Evolutionary conservation across 2,888 invertebrate species (phyloP).

Genomic region (Tetropium fuscum): DNA sequence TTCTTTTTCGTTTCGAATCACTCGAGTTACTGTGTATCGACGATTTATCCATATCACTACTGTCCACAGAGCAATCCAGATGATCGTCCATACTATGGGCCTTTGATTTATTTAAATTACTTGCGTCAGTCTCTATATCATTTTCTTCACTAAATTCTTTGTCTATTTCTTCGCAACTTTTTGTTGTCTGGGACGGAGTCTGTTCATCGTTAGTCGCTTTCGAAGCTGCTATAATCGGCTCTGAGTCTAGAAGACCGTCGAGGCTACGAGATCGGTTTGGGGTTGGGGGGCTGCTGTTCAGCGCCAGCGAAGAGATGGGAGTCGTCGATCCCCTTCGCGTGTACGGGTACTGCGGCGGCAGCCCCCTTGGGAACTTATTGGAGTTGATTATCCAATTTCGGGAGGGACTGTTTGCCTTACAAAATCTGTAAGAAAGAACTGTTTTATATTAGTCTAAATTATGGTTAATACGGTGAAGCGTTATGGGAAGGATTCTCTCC

Average conservation of each 20-base stretch:
- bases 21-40: conserved; percentile 71
- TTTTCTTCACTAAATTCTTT: conserved; percentile 47
- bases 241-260: conserved; percentile 71
- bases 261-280: conserved; percentile 73
- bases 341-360: conserved; percentile 63
- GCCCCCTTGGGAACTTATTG: conserved; percentile 54
- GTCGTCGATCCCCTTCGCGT: conserved; percentile 64
- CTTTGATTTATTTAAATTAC: conserved; percentile 48
- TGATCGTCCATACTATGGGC: conserved; percentile 49
- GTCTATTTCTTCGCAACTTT: conserved; percentile 60
- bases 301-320: conserved; percentile 60
- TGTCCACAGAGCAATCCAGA: conserved; percentile 49
- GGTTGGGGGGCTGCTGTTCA: conserved; percentile 43
- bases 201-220: conserved; percentile 47
- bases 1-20: conserved; percentile 77
- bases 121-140: conserved; percentile 56
- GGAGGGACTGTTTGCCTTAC: conserved; percentile 76
- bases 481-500: too few species aligned
- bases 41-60: conserved; percentile 64
- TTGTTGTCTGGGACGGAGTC: conserved; percentile 60
- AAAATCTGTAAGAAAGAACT: conserved; percentile 69
- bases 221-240: conserved; percentile 46
- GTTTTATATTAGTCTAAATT: conserved; percentile 30
- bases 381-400: conserved; percentile 70
- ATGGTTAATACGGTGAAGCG: conserved; percentile 42